Percentiles rank a stretch among this genome's conserved stretches.
Evolutionary conservation across 2,888 invertebrate genomes (phyloP).

Genomic region (Microctonus brassicae): DNA sequence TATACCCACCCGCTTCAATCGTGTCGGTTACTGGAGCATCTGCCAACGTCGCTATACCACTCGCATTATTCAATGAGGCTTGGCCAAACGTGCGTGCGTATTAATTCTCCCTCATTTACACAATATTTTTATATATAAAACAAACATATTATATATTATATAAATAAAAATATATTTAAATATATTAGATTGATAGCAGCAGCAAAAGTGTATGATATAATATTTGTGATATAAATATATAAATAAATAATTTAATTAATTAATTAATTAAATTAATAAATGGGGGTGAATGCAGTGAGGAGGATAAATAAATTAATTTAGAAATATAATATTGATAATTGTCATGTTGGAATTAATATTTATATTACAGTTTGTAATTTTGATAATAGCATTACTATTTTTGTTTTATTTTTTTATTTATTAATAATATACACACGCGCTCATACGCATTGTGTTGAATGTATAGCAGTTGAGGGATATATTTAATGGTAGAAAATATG

Average conservation of each 20-base stretch:
- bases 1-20: conserved; percentile 27
- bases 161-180: no score
- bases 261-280: background rate
- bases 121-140: background rate
- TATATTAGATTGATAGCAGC: background rate
- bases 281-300: background rate
- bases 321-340: no score
- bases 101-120: background rate
- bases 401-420: no score
- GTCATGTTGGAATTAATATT: no score
- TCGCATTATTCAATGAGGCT: conserved; percentile 36
- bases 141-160: no score
- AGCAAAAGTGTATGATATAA: background rate
- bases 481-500: conserved; percentile 12
- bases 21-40: conserved; percentile 31
- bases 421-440: no score
- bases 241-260: background rate
- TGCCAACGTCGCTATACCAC: conserved; percentile 16
- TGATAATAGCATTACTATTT: no score
- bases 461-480: background rate
- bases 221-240: background rate
- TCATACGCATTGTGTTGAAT: no score
- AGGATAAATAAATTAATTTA: no score
- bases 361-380: no score
- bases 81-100: conserved; percentile 27